Conservation (phyloP, 2,888 invertebrate genomes). For the Cordilura impudica region DNA sequence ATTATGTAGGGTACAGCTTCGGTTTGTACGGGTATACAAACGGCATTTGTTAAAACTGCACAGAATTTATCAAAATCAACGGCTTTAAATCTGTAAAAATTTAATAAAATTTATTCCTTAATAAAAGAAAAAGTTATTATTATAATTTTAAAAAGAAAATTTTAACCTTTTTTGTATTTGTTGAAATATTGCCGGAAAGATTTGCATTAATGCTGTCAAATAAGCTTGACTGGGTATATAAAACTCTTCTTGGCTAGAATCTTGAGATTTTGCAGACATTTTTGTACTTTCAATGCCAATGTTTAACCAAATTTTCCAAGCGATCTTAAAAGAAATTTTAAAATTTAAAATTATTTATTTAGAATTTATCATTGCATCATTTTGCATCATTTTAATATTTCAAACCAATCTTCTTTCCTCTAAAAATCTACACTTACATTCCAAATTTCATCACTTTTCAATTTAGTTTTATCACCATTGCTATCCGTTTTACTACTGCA, state of each 20-base stretch:
- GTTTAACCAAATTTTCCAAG: constrained; percentile 92
- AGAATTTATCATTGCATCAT: too few relatives aligned
- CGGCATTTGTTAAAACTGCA: constrained; percentile 85
- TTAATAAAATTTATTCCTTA: not conserved
- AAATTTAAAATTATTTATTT: not conserved
- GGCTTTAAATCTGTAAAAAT: constrained; percentile 71
- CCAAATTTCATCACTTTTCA: constrained; percentile 83
- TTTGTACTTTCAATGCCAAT: constrained; percentile 89
- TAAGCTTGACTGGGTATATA: constrained; percentile 96
- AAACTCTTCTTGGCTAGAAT: constrained; percentile 79
- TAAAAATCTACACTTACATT: constrained; percentile 76
- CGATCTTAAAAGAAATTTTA: constrained; percentile 75
- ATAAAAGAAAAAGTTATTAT: not conserved
- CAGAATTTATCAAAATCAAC: constrained; percentile 90
- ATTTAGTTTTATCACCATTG: constrained; percentile 68
- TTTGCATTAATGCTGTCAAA: constrained; percentile 95
- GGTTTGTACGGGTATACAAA: constrained; percentile 88
- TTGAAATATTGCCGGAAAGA: constrained; percentile 96
- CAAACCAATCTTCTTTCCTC: too few relatives aligned
- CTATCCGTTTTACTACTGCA: constrained; percentile 68
- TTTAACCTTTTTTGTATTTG: constrained; percentile 86
- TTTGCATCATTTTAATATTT: not conserved
- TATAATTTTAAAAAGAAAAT: not conserved
- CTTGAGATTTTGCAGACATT: constrained; percentile 77
- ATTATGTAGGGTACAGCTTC: constrained; percentile 90